phyloP scores from a whole-genome alignment of 1,140 invertebrate genomes.

The Drosophila seguyi region DNA sequence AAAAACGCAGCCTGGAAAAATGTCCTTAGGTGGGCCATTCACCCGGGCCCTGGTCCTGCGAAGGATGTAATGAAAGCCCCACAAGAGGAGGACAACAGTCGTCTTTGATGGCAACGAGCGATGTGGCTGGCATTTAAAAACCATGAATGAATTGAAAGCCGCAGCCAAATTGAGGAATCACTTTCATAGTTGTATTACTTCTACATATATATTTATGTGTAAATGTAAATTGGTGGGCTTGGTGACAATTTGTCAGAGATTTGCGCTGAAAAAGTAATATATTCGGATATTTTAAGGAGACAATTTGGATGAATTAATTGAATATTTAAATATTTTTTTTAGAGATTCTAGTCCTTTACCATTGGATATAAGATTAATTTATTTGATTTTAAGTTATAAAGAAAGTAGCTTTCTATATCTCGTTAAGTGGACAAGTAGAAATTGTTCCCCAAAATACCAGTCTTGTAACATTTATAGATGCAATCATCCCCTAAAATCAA shows the following conservation, averaged over 20 bases:
- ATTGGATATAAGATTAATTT: neutral
- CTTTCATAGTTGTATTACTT: constrained; percentile 28
- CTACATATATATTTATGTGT: neutral
- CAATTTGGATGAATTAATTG: neutral
- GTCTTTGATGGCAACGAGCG: constrained; percentile 32
- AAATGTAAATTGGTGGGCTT: neutral
- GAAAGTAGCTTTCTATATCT: neutral
- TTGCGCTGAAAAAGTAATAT: neutral
- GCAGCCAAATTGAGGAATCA: constrained; percentile 1
- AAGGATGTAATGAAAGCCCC: constrained; percentile 26
- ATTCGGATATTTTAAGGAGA: neutral
- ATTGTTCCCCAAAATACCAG: constrained; percentile 2
- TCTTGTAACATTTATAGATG: constrained; percentile 2
- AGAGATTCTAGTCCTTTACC: neutral
- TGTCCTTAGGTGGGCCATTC: constrained; percentile 28
- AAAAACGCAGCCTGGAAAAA: constrained; percentile 41
- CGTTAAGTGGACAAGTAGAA: neutral
- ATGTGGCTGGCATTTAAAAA: constrained; percentile 33
- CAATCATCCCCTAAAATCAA: constrained; percentile 39
- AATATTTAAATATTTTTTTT: neutral
- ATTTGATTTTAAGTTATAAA: neutral
- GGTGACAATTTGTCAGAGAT: neutral
- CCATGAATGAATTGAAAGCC: constrained; percentile 25
- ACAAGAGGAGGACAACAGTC: constrained; percentile 30
- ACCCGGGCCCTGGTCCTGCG: constrained; percentile 30